phyloP scores from a whole-genome alignment of 2,113 vertebrate genomes.

The Cebidichthys violaceus region DNA sequence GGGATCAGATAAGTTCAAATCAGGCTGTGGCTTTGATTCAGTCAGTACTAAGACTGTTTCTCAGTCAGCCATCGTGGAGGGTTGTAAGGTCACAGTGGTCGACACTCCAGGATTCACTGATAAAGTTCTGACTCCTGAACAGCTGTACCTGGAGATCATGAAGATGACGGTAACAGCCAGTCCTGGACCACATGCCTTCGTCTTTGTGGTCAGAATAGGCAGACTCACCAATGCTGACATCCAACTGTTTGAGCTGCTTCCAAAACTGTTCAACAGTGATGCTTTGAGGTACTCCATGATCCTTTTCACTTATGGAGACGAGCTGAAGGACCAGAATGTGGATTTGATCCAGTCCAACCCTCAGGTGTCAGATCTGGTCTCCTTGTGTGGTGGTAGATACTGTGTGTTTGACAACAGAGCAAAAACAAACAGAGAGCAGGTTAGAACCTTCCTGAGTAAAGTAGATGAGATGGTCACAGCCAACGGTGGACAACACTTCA shows the following conservation, averaged over 20 bases:
- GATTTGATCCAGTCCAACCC: rapidly evolving
- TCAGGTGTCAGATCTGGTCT: no score
- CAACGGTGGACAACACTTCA: not conserved
- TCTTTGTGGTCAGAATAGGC: conserved; percentile 8
- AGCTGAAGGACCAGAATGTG: not conserved
- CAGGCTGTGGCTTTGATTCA: no score
- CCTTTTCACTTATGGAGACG: conserved; percentile 26
- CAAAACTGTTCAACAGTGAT: not conserved
- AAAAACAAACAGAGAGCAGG: conserved; percentile 5
- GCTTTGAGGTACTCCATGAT: not conserved
- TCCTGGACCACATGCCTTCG: no score
- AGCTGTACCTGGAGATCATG: no score
- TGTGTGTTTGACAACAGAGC: conserved; percentile 18
- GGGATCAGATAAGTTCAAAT: no score
- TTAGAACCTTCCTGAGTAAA: not conserved
- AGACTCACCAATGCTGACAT: not conserved
- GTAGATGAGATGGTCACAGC: conserved; percentile 2
- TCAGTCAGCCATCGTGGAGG: no score
- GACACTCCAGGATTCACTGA: no score
- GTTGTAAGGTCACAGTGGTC: no score
- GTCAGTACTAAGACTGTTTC: no score
- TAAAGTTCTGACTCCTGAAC: no score
- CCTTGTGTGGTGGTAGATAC: no score
- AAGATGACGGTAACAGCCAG: no score
- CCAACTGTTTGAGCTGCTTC: not conserved